Conservation (phyloP, 2,797 vertebrate species). For the Podarcis siculus region DNA sequence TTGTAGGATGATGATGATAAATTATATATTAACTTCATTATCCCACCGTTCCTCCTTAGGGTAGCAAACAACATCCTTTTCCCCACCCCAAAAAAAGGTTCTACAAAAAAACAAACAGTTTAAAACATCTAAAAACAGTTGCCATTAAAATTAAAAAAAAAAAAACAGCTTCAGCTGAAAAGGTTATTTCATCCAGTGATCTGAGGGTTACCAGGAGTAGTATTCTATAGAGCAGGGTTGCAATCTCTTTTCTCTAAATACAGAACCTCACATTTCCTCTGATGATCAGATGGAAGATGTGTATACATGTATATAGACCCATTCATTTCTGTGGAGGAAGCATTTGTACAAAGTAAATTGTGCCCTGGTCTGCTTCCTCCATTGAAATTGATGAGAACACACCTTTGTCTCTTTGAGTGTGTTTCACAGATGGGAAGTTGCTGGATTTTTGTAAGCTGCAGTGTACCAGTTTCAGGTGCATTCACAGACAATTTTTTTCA, state of each 20-base stretch:
- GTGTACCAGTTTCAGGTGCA: background rate
- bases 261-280: background rate
- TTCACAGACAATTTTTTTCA: background rate
- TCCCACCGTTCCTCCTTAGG: no score
- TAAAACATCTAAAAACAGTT: no score
- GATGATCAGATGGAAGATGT: background rate
- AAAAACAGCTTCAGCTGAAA: no score
- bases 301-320: background rate
- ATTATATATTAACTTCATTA: no score
- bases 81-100: no score
- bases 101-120: no score
- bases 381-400: background rate
- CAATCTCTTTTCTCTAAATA: background rate
- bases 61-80: no score
- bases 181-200: no score
- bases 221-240: background rate
- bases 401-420: background rate
- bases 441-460: background rate
- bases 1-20: background rate
- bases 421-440: background rate
- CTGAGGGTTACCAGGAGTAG: no score
- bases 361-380: background rate
- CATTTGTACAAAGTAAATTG: background rate
- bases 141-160: no score
- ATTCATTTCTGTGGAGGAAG: slow-evolving; percentile 1